Percentiles rank a stretch among this genome's conserved stretches.
Conservation (phyloP, 2,797 vertebrate species). For the Anisognathus igniventris region DNA sequence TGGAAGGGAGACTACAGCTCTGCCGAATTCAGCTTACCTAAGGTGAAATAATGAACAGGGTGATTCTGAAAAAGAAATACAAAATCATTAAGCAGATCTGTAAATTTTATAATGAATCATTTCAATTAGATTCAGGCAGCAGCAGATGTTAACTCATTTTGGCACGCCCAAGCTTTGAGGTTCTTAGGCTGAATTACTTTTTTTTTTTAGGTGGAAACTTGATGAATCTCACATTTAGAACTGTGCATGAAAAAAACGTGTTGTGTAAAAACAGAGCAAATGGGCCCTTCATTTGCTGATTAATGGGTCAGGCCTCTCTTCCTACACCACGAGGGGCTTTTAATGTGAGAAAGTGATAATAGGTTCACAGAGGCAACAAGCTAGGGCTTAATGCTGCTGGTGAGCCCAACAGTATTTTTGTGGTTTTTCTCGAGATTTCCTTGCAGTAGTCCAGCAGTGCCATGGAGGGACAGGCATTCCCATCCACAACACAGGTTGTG, state of each 20-base stretch:
- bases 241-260: background rate
- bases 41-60: slow-evolving; percentile 45
- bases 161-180: slow-evolving; percentile 63
- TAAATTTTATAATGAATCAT: slow-evolving; percentile 75
- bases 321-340: background rate
- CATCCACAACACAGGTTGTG: too few species aligned
- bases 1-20: background rate
- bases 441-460: background rate
- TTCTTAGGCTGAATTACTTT: slow-evolving; percentile 47
- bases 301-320: slow-evolving; percentile 46
- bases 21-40: slow-evolving; percentile 24
- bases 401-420: background rate
- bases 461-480: background rate
- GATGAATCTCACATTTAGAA: slow-evolving; percentile 49
- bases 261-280: slow-evolving; percentile 51
- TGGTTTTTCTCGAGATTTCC: background rate
- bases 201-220: slow-evolving; percentile 34
- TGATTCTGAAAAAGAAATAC: slow-evolving; percentile 69
- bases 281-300: slow-evolving; percentile 50
- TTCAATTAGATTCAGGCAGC: slow-evolving; percentile 73
- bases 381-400: background rate
- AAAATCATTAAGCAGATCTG: slow-evolving; percentile 73
- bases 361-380: slow-evolving; percentile 23
- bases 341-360: slow-evolving; percentile 53
- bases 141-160: slow-evolving; percentile 72